These are phyloP conservation scores for Arbacia lixula DNA, from an alignment of 53 echinoderm and acorn worm genomes.

Conservation along the genomic window DNA sequence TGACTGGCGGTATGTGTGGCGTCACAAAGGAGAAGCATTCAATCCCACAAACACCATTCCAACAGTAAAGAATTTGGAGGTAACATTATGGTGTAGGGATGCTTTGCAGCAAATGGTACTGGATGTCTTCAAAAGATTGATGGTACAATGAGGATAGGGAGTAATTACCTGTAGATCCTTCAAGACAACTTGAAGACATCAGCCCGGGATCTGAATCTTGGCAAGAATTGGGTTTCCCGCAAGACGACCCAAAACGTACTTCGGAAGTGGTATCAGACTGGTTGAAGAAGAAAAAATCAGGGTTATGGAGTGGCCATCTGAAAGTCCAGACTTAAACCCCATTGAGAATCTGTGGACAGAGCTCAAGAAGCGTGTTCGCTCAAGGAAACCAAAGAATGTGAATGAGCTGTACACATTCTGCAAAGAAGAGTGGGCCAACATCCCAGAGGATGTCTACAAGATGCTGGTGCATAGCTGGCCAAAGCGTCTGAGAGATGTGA, in stretches of 20 bases:
- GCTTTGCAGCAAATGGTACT: constrained; percentile 19
- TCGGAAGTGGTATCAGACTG: neutral
- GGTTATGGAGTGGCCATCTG: constrained; percentile 3
- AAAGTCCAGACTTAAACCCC: constrained; percentile 2
- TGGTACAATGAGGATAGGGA: no score
- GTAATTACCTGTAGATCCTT: no score
- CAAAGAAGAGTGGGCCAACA: neutral
- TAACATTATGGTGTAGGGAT: constrained; percentile 26
- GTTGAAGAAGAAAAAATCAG: constrained; percentile 15
- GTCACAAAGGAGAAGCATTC: neutral
- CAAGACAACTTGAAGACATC: no score
- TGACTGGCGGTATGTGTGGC: constrained; percentile 10
- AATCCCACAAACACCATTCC: constrained; percentile 1
- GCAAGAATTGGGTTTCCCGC: neutral
- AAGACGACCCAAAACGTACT: constrained; percentile 21
- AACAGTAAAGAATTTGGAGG: neutral
- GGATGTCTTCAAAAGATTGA: constrained; percentile 28
- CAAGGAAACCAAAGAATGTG: neutral
- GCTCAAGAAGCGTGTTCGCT: neutral
- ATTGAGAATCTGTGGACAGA: constrained; percentile 23
- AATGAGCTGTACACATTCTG: neutral
- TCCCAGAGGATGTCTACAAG: neutral
- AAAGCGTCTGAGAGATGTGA: no score
- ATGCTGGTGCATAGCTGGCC: no score
- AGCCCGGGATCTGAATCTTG: no score